Base-by-base conservation (phyloP, 2,888 invertebrate genomes). In the Serrognathus titanus region DNA sequence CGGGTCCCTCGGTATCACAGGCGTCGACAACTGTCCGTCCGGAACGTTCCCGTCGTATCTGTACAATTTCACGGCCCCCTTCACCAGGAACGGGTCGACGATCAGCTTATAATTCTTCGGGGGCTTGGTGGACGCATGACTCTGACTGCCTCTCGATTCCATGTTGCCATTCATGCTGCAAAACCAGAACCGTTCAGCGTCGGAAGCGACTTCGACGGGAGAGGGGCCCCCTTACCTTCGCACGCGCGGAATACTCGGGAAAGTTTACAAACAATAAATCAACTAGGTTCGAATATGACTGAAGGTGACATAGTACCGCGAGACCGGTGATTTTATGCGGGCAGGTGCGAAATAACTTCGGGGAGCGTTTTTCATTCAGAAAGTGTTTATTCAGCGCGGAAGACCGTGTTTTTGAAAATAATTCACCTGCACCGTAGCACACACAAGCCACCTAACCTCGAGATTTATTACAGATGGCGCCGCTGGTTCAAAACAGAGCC, bases 41-140 rank as follows among this genome's bases (percentile, higher is more conserved):
- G 92, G 89, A 49, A 94, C 88, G 70, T 86, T 79, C 31, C 97
- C 97, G 84, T 97, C 96, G 78, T 94, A 96, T 71, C 97, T 85
- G 77, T 94, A 95, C 13, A 96, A 75, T 79, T 95, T 97, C 59
- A 83, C 79, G 55, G 88, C 85, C 62, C 94, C 95, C 76, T 95
- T 94, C 49, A 89, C 85, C 60, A 97, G 79, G 69, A 88, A 87
- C 53, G 97, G 97, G 80, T 97, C 97, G 61, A 90, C 87, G 49
- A 97, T 80, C 59, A 97, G 80, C 78, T 96, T 97, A 75, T 90
- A 94, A 77, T 92, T 92, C 72, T 86, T 85, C 48, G 83, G 85
- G 64, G 83, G 82, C 75, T 85, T 87, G 77, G 80, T 70, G 51
- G 65, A 31, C 43, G 53, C 66, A 74, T 80, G 74, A 79, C 78